Base-by-base conservation (phyloP, 2,113 vertebrate genomes). In the Platysteira castanea region DNA sequence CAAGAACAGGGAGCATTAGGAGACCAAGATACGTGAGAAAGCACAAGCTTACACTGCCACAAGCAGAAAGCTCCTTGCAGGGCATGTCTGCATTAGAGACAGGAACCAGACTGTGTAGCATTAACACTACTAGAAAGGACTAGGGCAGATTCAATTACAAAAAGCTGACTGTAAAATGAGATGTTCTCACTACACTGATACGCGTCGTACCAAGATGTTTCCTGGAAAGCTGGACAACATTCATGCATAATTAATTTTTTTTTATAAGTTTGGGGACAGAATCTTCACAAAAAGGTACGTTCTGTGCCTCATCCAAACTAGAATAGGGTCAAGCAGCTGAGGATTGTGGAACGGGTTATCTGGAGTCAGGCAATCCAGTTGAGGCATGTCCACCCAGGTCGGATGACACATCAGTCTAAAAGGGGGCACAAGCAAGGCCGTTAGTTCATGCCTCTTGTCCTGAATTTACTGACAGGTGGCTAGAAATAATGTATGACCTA, bases 161-260 rank as follows among this genome's bases (percentile, higher is more conserved):
- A 93, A 89, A 92, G 80, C 57, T 91, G 88, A 68, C 65, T 0
- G 81, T 97, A 97, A 97, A 96, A 91, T n/a, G 81, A 97, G 88
- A 92, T 84, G 96, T 95, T 92, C 92, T 84, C 50, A 88, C 64
- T 92, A 79, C 26, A 71, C 28, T 73, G 87, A 97, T 64, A 96
- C 95, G 90, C 19, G 70, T 96, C 33, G 95, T 96, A 94, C 94
- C 90, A 89, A 79, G 47, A 57, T 70, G 77, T 90, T 97, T 90
- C 94, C 92, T 97, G 95, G 97, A 97, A 97, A 96, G 96, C 92
- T 90, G 90, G 64, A 86, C 49, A 71, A 63, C 89, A 39, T 68
- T 52, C 74, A 65, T 50, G 67, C 37, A 77, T 47, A 41, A 53
- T 42, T 80, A 23, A 30, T 37, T 64, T 21, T 57, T 57, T 79